These are phyloP conservation scores for Brassicogethes aeneus DNA, from an alignment of 2,888 invertebrate species.

Conservation along the genomic window DNA sequence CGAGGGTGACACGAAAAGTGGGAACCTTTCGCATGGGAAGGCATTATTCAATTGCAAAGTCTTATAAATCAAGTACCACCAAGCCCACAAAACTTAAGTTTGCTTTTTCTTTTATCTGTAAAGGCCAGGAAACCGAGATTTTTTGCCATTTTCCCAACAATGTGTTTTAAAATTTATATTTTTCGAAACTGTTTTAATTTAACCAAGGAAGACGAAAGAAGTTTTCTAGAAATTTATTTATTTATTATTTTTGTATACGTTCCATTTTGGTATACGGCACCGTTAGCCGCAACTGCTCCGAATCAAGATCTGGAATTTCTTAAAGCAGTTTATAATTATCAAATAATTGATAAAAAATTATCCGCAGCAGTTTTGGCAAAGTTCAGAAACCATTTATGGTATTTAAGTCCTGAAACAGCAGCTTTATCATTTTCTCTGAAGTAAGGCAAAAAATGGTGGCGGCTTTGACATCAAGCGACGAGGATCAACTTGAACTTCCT, in stretches of 20 bases:
- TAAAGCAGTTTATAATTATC: not conserved
- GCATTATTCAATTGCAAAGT: no score
- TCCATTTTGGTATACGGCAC: not conserved
- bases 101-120: no score
- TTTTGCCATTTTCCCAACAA: no score
- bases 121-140: no score
- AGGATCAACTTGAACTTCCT: not conserved
- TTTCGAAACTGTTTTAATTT: constrained; percentile 19
- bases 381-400: constrained; percentile 9
- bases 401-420: constrained; percentile 7
- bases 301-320: constrained; percentile 6
- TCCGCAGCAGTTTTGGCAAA: constrained; percentile 5
- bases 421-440: constrained; percentile 10
- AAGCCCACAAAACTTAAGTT: no score
- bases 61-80: no score
- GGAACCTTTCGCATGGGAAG: no score
- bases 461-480: not conserved
- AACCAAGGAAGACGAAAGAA: constrained; percentile 12
- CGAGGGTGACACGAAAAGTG: no score
- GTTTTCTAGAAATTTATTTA: constrained; percentile 16
- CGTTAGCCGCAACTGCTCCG: constrained; percentile 12
- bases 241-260: constrained; percentile 15
- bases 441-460: not conserved
- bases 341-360: not conserved
- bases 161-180: constrained; percentile 11